These are phyloP conservation scores for Volucella inanis DNA, from an alignment of 2,888 invertebrate genomes.

Conservation along the genomic window DNA sequence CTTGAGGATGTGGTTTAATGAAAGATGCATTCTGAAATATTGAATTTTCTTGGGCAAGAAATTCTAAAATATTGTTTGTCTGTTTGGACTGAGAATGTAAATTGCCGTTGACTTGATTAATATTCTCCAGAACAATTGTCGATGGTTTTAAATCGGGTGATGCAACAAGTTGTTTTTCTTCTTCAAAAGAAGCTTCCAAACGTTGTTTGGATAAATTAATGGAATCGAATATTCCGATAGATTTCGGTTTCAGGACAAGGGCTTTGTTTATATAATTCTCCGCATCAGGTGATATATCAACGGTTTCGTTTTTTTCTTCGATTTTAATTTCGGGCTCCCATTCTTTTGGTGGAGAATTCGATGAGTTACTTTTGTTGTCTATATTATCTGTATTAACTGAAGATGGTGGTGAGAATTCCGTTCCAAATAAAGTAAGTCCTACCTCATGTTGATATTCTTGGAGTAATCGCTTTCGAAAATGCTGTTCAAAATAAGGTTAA, in stretches of 20 bases:
- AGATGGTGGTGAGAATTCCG: constrained; percentile 15
- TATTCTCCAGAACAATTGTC: constrained; percentile 22
- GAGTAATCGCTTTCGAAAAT: constrained; percentile 46
- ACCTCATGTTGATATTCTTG: constrained; percentile 13
- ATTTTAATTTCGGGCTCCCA: too few relatives aligned
- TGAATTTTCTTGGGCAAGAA: background rate
- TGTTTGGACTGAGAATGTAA: background rate
- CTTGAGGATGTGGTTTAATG: background rate
- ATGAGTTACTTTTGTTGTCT: too few relatives aligned
- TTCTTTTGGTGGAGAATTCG: too few relatives aligned
- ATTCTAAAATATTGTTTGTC: background rate
- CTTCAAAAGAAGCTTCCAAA: constrained; percentile 11
- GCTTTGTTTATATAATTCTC: background rate
- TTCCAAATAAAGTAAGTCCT: background rate
- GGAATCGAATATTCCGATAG: constrained; percentile 1
- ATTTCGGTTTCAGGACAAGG: too few relatives aligned
- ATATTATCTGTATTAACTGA: background rate
- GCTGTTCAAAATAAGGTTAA: constrained; percentile 9
- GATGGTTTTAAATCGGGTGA: constrained; percentile 1
- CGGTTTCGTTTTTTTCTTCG: too few relatives aligned
- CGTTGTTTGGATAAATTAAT: constrained; percentile 3
- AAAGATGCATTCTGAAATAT: background rate
- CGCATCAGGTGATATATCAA: too few relatives aligned
- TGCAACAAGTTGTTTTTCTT: background rate
- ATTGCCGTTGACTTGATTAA: constrained; percentile 17